phyloP scores from a whole-genome alignment of 2,888 invertebrate species.

The Drosophila stalkeri region DNA sequence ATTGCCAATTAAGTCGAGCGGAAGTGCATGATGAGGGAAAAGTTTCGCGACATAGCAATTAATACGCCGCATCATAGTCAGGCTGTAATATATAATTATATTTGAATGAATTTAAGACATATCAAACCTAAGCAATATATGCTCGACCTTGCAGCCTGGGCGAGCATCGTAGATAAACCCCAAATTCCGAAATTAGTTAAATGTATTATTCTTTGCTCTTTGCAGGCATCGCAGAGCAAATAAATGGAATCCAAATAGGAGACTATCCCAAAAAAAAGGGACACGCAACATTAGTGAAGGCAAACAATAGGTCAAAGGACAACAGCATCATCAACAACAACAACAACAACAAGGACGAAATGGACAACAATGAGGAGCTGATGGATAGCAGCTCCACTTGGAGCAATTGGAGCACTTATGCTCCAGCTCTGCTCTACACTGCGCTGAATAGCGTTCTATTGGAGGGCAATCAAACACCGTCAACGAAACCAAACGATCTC shows the following conservation, averaged over 20 bases:
- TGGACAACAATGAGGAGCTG: slow-evolving; percentile 19
- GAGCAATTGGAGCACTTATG: slow-evolving; percentile 72
- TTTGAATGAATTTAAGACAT: background rate
- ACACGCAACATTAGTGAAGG: slow-evolving; percentile 68
- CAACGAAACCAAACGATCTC: slow-evolving; percentile 12
- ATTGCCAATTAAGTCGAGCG: slow-evolving; percentile 34
- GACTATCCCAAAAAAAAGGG: slow-evolving; percentile 29
- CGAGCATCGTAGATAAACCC: background rate
- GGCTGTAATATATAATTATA: too few species aligned
- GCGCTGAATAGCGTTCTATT: slow-evolving; percentile 63
- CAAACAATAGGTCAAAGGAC: slow-evolving; percentile 38
- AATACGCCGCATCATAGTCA: background rate
- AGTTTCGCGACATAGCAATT: background rate
- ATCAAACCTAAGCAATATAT: background rate
- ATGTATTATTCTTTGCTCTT: slow-evolving; percentile 44
- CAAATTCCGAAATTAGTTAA: slow-evolving; percentile 64
- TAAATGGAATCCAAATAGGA: slow-evolving; percentile 76
- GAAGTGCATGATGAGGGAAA: slow-evolving; percentile 6
- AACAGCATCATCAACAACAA: slow-evolving; percentile 20
- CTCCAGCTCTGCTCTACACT: slow-evolving; percentile 60
- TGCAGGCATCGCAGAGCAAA: slow-evolving; percentile 53
- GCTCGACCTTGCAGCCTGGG: background rate
- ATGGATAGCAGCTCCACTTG: slow-evolving; percentile 47
- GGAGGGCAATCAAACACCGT: slow-evolving; percentile 64
- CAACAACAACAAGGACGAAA: slow-evolving; percentile 23